Evolutionary conservation across 2,113 vertebrate genomes (phyloP).

Genomic region (Andinoacara biseriatus): DNA sequence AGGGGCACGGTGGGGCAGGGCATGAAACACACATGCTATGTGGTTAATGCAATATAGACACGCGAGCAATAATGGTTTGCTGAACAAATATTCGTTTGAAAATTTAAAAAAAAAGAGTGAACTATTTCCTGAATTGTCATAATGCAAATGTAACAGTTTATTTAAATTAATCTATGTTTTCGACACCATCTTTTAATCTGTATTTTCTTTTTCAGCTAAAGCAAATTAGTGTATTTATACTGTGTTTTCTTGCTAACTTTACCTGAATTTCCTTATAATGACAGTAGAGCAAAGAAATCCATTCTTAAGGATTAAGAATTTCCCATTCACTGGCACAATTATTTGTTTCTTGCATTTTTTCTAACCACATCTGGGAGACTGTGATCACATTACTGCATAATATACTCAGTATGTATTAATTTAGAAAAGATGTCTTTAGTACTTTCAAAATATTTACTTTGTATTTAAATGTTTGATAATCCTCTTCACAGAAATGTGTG

Average conservation of each 20-base stretch:
- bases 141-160: neutral
- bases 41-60: neutral
- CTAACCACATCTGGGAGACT: neutral
- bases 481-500: neutral
- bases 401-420: neutral
- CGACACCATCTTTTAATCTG: neutral
- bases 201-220: neutral
- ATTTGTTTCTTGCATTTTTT: neutral
- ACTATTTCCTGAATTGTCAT: neutral
- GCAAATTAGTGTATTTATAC: neutral
- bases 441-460: neutral
- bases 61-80: neutral
- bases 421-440: neutral
- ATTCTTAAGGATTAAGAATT: neutral
- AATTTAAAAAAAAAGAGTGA: neutral
- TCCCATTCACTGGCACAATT: conserved; percentile 1
- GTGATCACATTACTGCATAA: conserved; percentile 17
- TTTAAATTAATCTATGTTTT: neutral
- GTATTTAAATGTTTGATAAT: neutral
- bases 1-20: neutral
- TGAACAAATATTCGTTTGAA: neutral
- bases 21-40: neutral
- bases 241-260: neutral
- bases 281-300: neutral
- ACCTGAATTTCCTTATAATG: neutral